Conservation (phyloP, 37 sponge, comb jelly and placozoan species). For the Halisarca cf. caerulea region DNA sequence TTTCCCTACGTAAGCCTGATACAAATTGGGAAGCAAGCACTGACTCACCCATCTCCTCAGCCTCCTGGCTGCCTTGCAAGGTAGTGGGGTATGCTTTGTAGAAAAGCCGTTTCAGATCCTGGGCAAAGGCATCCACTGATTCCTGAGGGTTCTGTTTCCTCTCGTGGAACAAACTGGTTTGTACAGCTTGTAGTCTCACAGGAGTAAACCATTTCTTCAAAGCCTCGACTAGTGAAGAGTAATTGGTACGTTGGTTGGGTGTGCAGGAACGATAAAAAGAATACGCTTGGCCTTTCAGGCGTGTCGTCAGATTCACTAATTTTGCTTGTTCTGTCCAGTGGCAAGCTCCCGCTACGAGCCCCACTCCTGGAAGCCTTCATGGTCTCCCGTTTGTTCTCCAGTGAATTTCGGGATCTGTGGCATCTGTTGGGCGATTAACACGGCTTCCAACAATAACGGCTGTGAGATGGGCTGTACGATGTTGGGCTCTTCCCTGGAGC, state of each 20-base stretch:
- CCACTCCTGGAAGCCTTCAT: constrained; percentile 61
- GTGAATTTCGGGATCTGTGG: constrained; percentile 44
- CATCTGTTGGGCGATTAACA: constrained; percentile 23
- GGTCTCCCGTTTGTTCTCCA: constrained; percentile 24
- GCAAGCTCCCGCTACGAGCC: constrained; percentile 28
- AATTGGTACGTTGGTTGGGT: constrained; percentile 17
- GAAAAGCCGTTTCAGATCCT: constrained; percentile 48
- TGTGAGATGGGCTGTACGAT: too few relatives aligned
- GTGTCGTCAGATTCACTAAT: constrained; percentile 40
- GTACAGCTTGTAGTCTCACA: constrained; percentile 31
- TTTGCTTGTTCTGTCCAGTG: constrained; percentile 38
- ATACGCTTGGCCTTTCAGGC: constrained; percentile 40
- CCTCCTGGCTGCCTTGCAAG: constrained; percentile 3
- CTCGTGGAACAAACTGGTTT: constrained; percentile 52
- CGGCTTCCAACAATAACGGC: too few relatives aligned
- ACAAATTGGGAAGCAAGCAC: constrained; percentile 58
- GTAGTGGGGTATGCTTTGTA: constrained; percentile 30
- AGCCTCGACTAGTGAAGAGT: constrained; percentile 32
- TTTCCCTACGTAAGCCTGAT: constrained; percentile 36
- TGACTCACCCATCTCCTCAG: constrained; percentile 25
- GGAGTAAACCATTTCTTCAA: constrained; percentile 54
- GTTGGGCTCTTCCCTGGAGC: too few relatives aligned
- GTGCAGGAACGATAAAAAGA: constrained; percentile 64
- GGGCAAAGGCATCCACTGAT: constrained; percentile 51
- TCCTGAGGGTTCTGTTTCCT: constrained; percentile 35